phyloP scores from a whole-genome alignment of 2,113 vertebrate species.

The Syrrhaptes paradoxus region DNA sequence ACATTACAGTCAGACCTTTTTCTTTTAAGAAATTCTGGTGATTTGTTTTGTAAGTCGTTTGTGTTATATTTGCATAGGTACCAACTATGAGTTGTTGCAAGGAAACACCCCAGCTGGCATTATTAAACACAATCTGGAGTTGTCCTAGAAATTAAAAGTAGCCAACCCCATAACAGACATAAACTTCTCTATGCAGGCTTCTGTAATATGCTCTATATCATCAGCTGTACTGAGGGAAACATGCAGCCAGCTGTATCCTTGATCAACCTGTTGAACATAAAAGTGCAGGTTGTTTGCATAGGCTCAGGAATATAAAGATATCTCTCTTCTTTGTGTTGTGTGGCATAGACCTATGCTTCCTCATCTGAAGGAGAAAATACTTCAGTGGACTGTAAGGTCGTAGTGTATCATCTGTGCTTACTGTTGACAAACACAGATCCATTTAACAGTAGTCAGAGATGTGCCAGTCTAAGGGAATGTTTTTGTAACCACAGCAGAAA shows the following conservation, averaged over 20 bases:
- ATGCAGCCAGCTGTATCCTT: not conserved
- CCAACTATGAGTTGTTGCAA: not conserved
- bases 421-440: not conserved
- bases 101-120: not conserved
- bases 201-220: not conserved
- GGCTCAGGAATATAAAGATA: not conserved
- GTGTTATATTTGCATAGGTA: not conserved
- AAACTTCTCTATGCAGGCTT: not conserved
- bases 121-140: not conserved
- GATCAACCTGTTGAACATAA: not conserved
- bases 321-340: not conserved
- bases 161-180: rapidly evolving
- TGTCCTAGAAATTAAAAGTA: not conserved
- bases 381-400: not conserved
- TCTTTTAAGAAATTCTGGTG: not conserved
- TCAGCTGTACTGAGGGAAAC: not conserved
- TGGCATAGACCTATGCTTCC: not conserved
- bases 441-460: not conserved
- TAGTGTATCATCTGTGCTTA: no score
- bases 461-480: not conserved
- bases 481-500: not conserved
- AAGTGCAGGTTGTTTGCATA: not conserved
- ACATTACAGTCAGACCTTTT: not conserved
- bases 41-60: not conserved
- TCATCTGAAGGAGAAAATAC: not conserved